Evolutionary conservation across 2,797 vertebrate genomes (phyloP), one percentile per base, ranked within the genome.

Genomic region (Pelobates cultripes): DNA sequence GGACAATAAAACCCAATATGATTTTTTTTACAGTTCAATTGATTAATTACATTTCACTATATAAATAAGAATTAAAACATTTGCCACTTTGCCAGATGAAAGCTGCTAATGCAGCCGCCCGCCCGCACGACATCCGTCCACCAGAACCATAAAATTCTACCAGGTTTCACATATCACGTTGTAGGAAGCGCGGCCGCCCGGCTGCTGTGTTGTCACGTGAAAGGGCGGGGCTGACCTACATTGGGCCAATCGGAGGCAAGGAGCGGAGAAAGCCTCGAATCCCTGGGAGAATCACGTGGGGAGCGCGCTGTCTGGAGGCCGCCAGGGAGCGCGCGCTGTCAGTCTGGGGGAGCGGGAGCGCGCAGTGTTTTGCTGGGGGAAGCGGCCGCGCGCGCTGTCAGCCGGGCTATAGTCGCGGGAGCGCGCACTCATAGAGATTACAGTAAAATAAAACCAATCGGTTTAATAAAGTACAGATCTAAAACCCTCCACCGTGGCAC

Each of bases 221-320:
- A 28, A 67, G 68, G 86, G 85, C 68, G 2, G 79, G 87, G 51
- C 81, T 93, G 93, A 94, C 92, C 91, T 93, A 93, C 85, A 91
- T 93, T 92, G 68, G 43, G 84, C 91, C 92, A 94, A 93, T 92
- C 45, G 89, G 75, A 79, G 3, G 28, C 44, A 66, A 80, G 82
- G 14, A 73, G 3, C 10, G 12, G 12, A 42, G 14, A 68, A 42
- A 63, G 13, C 40, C 28, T 14, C 42, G 43, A 7, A 43, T 57
- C 72, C n/a, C 17, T 40, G 12, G 14, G 14, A 43, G 44, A 47
- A 13, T 71, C 80, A 66, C 57, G 68, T 72, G 68, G 57, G 57
- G 40, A 55, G 40, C 43, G 45, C 13, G 69, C 73, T 43, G 51
- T 69, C 10, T 63, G 14, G 13, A 1, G 14, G 44, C 45, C 3